These are phyloP conservation scores for Caranx ignobilis DNA, from an alignment of 2,113 vertebrate genomes.

Conservation along the genomic window DNA sequence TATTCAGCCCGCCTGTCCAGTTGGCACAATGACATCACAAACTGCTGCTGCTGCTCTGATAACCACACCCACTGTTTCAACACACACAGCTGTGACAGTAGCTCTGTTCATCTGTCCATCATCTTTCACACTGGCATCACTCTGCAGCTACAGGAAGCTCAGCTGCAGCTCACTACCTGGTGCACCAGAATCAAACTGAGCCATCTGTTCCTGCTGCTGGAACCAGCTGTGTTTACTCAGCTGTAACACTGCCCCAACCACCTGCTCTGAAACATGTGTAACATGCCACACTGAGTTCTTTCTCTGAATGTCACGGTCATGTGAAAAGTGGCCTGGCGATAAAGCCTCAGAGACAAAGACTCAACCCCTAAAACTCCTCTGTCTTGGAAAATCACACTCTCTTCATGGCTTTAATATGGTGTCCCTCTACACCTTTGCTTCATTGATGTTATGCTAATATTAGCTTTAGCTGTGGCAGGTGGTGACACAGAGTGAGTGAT, in stretches of 20 bases:
- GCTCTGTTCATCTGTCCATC: background rate
- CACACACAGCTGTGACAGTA: background rate
- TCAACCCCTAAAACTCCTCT: too few species aligned
- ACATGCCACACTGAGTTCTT: too few species aligned
- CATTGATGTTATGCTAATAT: too few species aligned
- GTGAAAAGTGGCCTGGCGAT: too few species aligned
- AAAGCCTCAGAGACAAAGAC: too few species aligned
- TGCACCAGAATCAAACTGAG: background rate
- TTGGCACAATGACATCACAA: background rate
- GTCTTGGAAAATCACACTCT: too few species aligned
- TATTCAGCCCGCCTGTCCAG: background rate
- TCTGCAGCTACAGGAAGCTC: background rate
- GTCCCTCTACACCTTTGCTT: too few species aligned
- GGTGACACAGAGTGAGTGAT: too few species aligned
- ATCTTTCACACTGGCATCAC: background rate
- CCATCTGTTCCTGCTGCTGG: background rate
- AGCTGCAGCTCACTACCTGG: background rate
- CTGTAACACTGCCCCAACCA: background rate
- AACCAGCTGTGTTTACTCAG: slow-evolving; percentile 28
- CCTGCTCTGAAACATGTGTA: background rate
- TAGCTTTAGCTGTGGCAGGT: too few species aligned
- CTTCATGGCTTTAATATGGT: too few species aligned
- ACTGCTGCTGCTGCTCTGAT: background rate
- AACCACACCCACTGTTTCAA: background rate
- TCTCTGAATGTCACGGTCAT: too few species aligned